phyloP scores from a whole-genome alignment of 2,888 invertebrate genomes.

The Alsophila aescularia region DNA sequence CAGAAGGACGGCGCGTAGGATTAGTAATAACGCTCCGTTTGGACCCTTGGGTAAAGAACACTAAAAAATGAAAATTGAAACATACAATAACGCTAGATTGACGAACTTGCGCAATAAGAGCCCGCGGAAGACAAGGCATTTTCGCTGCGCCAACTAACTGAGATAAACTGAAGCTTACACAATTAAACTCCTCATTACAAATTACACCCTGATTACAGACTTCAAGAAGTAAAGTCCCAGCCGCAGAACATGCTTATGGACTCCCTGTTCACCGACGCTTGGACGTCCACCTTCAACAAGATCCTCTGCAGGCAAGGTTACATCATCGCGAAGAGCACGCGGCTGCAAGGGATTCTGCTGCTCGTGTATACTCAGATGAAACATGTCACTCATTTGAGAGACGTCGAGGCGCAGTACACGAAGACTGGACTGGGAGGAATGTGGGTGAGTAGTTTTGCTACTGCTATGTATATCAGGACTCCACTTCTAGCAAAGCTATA shows the following conservation, averaged over 20 bases:
- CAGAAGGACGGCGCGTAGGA: too few species aligned
- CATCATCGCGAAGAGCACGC: conserved; percentile 91
- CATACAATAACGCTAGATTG: too few species aligned
- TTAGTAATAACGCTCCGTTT: too few species aligned
- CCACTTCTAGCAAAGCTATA: conserved; percentile 76
- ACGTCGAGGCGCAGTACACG: conserved; percentile 94
- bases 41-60: too few species aligned
- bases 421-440: conserved; percentile 95
- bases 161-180: too few species aligned
- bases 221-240: conserved; percentile 96
- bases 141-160: too few species aligned
- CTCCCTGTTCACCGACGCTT: conserved; percentile 92
- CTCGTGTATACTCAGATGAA: conserved; percentile 90
- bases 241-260: conserved; percentile 93
- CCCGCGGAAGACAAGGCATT: too few species aligned
- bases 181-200: too few species aligned
- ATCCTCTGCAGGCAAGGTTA: conserved; percentile 88
- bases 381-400: conserved; percentile 91
- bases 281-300: conserved; percentile 91
- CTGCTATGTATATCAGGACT: not conserved
- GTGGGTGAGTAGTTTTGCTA: conserved; percentile 93
- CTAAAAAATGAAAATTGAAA: too few species aligned
- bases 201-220: conserved; percentile 65
- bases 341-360: conserved; percentile 93
- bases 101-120: too few species aligned